Evolutionary conservation across 2,888 invertebrate species (phyloP).

Genomic region (Diaprepes abbreviatus): DNA sequence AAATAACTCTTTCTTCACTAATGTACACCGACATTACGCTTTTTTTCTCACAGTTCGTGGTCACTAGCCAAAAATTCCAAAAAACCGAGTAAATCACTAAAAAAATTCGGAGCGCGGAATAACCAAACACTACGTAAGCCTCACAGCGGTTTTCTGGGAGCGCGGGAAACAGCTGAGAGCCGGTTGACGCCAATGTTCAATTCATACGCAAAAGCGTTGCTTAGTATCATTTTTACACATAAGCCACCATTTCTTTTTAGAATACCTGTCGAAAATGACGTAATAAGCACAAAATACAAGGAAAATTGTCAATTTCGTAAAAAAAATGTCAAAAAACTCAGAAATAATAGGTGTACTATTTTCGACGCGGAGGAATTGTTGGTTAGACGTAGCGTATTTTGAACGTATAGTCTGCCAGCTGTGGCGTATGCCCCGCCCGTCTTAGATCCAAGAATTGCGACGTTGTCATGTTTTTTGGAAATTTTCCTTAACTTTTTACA

Average conservation of each 20-base stretch:
- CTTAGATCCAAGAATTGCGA: conserved; percentile 30
- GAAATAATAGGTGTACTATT: conserved; percentile 63
- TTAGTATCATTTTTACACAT: conserved; percentile 7
- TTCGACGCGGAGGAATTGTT: conserved; percentile 66
- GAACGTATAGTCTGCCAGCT: conserved; percentile 73
- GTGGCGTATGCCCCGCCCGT: conserved; percentile 71
- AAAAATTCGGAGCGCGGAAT: conserved; percentile 64
- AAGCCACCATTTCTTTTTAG: not conserved
- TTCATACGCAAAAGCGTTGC: conserved; percentile 63
- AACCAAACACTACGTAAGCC: conserved; percentile 69
- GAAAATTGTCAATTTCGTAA: not conserved
- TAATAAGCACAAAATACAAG: not conserved
- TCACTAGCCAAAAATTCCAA: conserved; percentile 58
- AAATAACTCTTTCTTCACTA: conserved; percentile 69
- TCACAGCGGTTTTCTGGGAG: conserved; percentile 75
- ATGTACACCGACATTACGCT: conserved; percentile 70
- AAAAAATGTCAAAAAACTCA: not conserved
- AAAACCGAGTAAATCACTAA: conserved; percentile 48
- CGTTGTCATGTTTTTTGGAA: conserved; percentile 34
- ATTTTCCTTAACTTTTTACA: conserved; percentile 16
- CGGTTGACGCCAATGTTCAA: conserved; percentile 67
- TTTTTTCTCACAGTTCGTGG: conserved; percentile 47
- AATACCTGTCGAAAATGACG: conserved; percentile 1
- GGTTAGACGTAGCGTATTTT: conserved; percentile 58
- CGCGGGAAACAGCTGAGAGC: conserved; percentile 80